These are phyloP conservation scores for Agrypnia vestita DNA, from an alignment of 1,140 invertebrate species.

Conservation along the genomic window DNA sequence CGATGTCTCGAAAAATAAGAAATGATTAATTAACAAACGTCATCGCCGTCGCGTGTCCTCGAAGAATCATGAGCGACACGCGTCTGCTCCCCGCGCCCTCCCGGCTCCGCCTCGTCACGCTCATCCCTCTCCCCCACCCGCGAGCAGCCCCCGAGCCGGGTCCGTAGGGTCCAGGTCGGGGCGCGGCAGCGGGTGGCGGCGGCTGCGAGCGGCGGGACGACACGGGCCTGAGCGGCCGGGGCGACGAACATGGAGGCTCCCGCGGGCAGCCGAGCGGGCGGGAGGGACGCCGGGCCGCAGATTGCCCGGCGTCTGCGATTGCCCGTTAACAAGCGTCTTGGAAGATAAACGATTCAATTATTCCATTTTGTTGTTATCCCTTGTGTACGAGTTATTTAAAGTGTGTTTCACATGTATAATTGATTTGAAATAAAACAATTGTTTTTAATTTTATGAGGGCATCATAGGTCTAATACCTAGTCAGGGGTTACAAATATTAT, in stretches of 20 bases:
- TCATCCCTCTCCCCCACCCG: not conserved
- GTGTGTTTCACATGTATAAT: too few relatives aligned
- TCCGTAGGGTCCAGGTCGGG: not conserved
- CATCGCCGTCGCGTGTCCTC: slow-evolving; percentile 15
- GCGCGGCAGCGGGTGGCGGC: not conserved
- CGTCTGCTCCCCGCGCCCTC: slow-evolving; percentile 6
- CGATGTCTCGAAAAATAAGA: not conserved
- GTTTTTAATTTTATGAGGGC: too few relatives aligned
- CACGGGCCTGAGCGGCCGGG: not conserved
- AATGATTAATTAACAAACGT: slow-evolving; percentile 6
- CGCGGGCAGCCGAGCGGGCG: slow-evolving; percentile 34
- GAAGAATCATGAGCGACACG: slow-evolving; percentile 21
- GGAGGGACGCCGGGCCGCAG: slow-evolving; percentile 45
- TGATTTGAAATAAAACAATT: too few relatives aligned
- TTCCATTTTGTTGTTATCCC: too few relatives aligned
- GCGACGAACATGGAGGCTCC: slow-evolving; percentile 52
- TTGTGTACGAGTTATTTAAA: too few relatives aligned
- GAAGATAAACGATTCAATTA: not conserved
- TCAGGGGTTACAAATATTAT: too few relatives aligned
- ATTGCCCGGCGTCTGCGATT: slow-evolving; percentile 53
- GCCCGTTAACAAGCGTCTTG: slow-evolving; percentile 46
- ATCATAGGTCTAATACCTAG: too few relatives aligned
- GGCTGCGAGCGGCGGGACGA: not conserved
- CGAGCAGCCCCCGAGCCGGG: not conserved
- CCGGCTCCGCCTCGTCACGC: not conserved